phyloP scores from a whole-genome alignment of 2,113 vertebrate species.

The Sterrhoptilus dennistouni region DNA sequence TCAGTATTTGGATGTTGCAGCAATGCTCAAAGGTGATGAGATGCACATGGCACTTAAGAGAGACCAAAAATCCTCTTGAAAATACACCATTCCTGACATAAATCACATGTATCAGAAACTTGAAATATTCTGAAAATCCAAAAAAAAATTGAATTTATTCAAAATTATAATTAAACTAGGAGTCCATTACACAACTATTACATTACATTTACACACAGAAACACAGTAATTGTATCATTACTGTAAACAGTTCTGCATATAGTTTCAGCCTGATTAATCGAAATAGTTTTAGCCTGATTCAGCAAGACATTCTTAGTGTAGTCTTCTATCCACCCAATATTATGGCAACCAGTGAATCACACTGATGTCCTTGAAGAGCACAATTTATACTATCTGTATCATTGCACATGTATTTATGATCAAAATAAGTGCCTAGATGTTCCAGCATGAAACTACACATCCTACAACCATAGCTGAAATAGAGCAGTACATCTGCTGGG shows the following conservation, averaged over 20 bases:
- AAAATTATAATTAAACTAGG: not conserved
- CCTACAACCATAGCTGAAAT: not conserved
- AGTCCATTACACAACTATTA: not conserved
- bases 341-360: not conserved
- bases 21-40: not conserved
- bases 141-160: not conserved
- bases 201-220: not conserved
- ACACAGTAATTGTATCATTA: not conserved
- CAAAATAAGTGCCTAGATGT: not conserved
- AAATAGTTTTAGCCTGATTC: not conserved
- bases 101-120: not conserved
- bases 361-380: not conserved
- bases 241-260: not conserved
- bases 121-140: not conserved
- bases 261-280: not conserved
- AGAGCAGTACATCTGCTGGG: fast-evolving
- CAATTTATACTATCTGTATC: not conserved
- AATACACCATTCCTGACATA: not conserved
- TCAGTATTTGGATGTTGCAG: not conserved
- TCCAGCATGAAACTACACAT: not conserved
- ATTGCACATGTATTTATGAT: not conserved
- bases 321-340: not conserved
- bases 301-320: not conserved
- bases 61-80: not conserved
- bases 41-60: not conserved